These are phyloP conservation scores for Manis pentadactyla DNA, from an alignment of 2,797 vertebrate genomes.

Conservation along the genomic window DNA sequence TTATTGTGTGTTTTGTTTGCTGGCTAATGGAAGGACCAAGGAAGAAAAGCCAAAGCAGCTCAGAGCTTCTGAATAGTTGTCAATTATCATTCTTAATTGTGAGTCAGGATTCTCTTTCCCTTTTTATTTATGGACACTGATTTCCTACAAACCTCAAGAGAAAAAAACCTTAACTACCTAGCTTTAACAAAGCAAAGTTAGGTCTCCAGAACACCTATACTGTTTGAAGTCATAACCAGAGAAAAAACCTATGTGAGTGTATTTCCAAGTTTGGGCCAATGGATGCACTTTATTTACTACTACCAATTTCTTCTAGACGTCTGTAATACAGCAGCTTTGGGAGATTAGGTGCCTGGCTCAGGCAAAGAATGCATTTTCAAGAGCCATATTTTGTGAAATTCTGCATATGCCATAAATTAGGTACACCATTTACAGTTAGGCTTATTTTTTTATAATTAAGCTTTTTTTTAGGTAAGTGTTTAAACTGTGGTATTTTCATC, in stretches of 20 bases:
- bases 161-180: background rate
- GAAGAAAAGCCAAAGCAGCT: background rate
- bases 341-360: background rate
- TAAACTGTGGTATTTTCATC: constrained; percentile 22
- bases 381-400: background rate
- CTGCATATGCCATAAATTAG: background rate
- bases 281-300: background rate
- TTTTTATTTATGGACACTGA: background rate
- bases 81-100: background rate
- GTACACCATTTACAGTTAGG: background rate
- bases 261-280: background rate
- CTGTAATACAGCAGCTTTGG: background rate
- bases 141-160: background rate
- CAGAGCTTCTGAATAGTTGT: background rate
- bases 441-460: background rate
- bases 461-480: background rate
- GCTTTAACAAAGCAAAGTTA: background rate
- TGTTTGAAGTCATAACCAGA: constrained; percentile 3
- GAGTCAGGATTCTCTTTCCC: background rate
- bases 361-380: background rate
- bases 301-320: background rate
- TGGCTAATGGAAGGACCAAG: background rate
- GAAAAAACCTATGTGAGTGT: background rate
- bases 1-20: background rate
- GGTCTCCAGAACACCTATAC: background rate